phyloP scores from a whole-genome alignment of 1,140 invertebrate species.

The Brachystomella parvula region DNA sequence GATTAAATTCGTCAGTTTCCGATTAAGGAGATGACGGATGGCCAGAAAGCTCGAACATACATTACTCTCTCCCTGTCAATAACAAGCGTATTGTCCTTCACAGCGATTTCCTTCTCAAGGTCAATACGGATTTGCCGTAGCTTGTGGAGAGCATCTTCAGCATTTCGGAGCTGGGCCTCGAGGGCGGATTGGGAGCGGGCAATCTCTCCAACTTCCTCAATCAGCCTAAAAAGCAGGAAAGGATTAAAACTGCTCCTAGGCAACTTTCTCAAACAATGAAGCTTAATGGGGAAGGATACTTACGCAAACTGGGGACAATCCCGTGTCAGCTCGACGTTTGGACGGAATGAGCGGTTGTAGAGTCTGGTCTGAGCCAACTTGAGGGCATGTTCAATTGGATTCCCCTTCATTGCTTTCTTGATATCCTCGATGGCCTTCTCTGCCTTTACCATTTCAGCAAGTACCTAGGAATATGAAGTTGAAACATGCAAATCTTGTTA shows the following conservation, averaged over 20 bases:
- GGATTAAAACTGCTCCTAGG: background rate
- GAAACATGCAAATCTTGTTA: too few species aligned
- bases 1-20: too few species aligned
- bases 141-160: conserved; percentile 38
- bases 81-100: conserved; percentile 38
- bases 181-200: conserved; percentile 29
- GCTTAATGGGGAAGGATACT: background rate
- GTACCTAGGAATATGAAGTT: too few species aligned
- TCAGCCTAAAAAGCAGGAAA: conserved; percentile 21
- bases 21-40: conserved; percentile 33
- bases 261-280: background rate
- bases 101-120: conserved; percentile 37
- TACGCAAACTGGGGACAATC: conserved; percentile 37
- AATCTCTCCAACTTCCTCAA: conserved; percentile 38
- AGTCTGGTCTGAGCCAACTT: conserved; percentile 69
- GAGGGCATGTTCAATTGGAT: conserved; percentile 58
- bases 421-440: conserved; percentile 58
- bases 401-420: conserved; percentile 43
- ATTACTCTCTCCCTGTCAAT: conserved; percentile 34
- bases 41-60: conserved; percentile 37
- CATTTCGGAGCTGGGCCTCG: conserved; percentile 36
- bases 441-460: conserved; percentile 54
- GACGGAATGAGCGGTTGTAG: conserved; percentile 50
- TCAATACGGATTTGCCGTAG: conserved; percentile 37
- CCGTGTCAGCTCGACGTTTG: conserved; percentile 32